Evolutionary conservation across 2,888 invertebrate genomes (phyloP), one percentile per base, ranked within the genome.

Genomic region (Drosophila nigritarsus): DNA sequence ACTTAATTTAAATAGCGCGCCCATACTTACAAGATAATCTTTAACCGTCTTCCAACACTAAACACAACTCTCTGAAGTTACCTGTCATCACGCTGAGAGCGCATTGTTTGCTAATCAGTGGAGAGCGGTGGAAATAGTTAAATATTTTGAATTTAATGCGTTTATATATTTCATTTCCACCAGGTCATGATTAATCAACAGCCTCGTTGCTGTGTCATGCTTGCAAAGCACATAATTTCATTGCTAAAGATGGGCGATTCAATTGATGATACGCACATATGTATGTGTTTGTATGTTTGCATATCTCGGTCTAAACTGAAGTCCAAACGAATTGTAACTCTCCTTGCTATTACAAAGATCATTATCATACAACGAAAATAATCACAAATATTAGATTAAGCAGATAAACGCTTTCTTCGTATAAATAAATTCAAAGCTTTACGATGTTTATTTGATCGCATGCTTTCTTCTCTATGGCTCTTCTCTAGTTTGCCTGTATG

Each of bases 141-240:
- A 32, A 32, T 53, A 1, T 32, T 8, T 9, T 20, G n/a, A 20
- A 34, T 18, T 34, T 36, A 15, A 42, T 38, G 32, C 42, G 29
- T 55, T 29, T 8, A 13, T 50, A 20, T 30, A 3, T 40, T 54
- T 29, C 6, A 29, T 40, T 38, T 27, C 1, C 18, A 6, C 6
- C 38, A 36, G n/a, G 36, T 51, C 36, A 29, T 18, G 7, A 5
- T 60, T 64, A 3, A 45, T 20, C 45, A 66, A 67, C 75, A 64
- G 56, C 24, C 15, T 56, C 15, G 8, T n/a, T 59, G 68, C 78
- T 42, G 38, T 9, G 60, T 80, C 78, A 78, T 55, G 80, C 73
- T 69, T 38, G 27, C 45, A 27, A 11, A 49, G 68, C 63, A 55
- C n/a, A 45, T 36, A n/a, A 24, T 27, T 53, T 40, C 20, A 27